Base-by-base conservation (phyloP, 35 echinoderm and acorn worm species). In the Stichopus chloronotus region DNA sequence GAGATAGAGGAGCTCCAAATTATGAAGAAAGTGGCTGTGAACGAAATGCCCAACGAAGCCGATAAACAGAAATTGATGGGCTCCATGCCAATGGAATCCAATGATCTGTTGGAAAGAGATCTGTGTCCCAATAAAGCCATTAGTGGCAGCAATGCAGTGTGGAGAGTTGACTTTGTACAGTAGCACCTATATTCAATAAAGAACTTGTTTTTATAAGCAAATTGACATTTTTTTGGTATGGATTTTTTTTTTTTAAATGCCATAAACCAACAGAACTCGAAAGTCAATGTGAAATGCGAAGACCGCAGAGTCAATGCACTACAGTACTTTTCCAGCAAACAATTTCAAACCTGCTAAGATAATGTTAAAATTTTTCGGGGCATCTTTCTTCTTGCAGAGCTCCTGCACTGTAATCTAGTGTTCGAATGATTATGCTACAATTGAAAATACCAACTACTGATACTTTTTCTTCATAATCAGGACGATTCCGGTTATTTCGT, bases 1-100 rank as follows among this genome's bases (percentile, higher is more conserved):
- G 57, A 85, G 57, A 58, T 21, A 23, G 82, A 85, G 82, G 58
- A 8, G 13, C 55, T 85, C 58, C 55, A 74, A 85, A 58, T 85
- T 85, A 85, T 85, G n/a, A 58, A 14, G 52, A 57, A 85, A 59
- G 82, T 85, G 56, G 82, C 24, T 25, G 69, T 43, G 69, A 74
- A 74, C 61, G 11, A 65, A 43, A 65, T 65, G 61, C 61, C 9
- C 11, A 65, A 65, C 17, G 7, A 74, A 43, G 22, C 69, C 19
- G 14, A 74, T n/a, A 74, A 74, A 74, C 69, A 74, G 69, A 74
- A 19, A 74, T 74, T 74, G 69, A 74, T 74, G 69, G 69, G 22
- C 22, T 20, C 14, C 14, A 74, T 20, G 69, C 13, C 17, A 43
- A 43, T 43, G 30, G 30, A 43, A 43, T 43, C 30, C 30, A 43